A percentile compares a stretch with the other conserved stretches of the same genome.
Conservation (phyloP, 2,888 invertebrate species). For the Drosophila barbarae region DNA sequence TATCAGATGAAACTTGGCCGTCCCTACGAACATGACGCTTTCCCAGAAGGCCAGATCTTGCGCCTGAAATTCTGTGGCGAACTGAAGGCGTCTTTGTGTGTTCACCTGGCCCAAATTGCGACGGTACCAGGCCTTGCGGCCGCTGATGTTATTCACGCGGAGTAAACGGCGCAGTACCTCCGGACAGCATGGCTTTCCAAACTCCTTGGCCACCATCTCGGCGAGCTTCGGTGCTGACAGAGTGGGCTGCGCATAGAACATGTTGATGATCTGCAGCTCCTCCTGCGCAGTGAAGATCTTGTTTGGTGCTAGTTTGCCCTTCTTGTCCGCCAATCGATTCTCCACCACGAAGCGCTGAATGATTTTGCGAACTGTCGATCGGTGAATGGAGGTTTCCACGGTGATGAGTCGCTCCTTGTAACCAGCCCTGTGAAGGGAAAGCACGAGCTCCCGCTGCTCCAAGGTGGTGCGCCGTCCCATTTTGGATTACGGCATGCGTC, state of each 20-base stretch:
- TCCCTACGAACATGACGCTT: conserved; percentile 3
- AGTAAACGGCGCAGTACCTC: conserved; percentile 4
- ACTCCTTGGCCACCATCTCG: not conserved
- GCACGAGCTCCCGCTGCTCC: conserved; percentile 1
- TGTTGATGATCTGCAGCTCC: conserved; percentile 4
- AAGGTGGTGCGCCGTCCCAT: conserved; percentile 5
- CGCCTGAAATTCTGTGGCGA: not conserved
- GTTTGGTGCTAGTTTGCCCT: not conserved
- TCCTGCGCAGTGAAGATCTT: conserved; percentile 4
- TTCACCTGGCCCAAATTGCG: not conserved
- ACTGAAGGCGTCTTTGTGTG: not conserved
- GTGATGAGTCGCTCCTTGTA: not conserved
- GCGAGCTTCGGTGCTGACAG: conserved; percentile 6
- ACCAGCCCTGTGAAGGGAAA: not conserved
- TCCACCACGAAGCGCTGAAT: conserved; percentile 1
- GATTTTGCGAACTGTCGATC: conserved; percentile 10
- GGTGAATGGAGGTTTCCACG: not conserved
- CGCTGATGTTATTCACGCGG: not conserved
- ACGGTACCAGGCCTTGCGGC: not conserved
- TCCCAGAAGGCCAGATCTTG: not conserved
- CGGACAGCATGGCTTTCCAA: conserved; percentile 1
- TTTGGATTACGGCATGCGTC: not conserved
- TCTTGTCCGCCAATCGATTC: conserved; percentile 1
- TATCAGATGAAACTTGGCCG: conserved; percentile 5
- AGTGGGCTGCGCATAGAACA: conserved; percentile 5